Conservation (phyloP, 2,888 invertebrate species). For the Priocnemis perturbator region DNA sequence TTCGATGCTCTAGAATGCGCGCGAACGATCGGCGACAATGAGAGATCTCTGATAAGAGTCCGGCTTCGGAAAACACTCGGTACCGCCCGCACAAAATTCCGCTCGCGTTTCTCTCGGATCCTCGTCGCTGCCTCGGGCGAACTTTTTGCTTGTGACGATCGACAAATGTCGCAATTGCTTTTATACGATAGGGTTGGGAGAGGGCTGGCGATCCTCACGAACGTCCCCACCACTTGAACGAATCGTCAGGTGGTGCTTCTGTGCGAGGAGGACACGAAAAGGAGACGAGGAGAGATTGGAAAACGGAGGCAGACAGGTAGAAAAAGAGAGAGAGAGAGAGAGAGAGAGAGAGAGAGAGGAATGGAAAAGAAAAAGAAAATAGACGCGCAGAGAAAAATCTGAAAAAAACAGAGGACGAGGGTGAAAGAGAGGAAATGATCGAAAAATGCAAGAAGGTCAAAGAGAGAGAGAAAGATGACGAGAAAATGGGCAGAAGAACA, state of each 20-base stretch:
- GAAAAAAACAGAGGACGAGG: too few species aligned
- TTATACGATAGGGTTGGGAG: conserved; percentile 61
- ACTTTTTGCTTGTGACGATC: conserved; percentile 54
- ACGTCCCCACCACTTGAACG: conserved; percentile 21
- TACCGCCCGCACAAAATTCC: background rate
- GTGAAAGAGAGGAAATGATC: too few species aligned
- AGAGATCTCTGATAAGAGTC: background rate
- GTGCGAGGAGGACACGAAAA: conserved; percentile 38
- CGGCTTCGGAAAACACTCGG: background rate
- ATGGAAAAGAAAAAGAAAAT: too few species aligned
- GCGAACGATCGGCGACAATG: background rate
- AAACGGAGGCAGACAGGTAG: too few species aligned
- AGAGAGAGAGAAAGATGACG: too few species aligned
- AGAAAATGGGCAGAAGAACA: too few species aligned
- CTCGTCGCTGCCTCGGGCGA: conserved; percentile 18
- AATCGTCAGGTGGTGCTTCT: conserved; percentile 47
- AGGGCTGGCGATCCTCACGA: conserved; percentile 26
- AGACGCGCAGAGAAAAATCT: too few species aligned
- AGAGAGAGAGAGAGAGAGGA: too few species aligned
- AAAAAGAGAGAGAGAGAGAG: too few species aligned
- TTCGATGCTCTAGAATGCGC: background rate
- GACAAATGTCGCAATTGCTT: conserved; percentile 63
- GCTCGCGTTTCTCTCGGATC: background rate
- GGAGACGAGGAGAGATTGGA: too few species aligned
- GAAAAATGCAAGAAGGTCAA: too few species aligned